A percentile compares a stretch with the other conserved stretches of the same genome.
Conservation (phyloP, 2,888 invertebrate species). For the Agriopis marginaria region DNA sequence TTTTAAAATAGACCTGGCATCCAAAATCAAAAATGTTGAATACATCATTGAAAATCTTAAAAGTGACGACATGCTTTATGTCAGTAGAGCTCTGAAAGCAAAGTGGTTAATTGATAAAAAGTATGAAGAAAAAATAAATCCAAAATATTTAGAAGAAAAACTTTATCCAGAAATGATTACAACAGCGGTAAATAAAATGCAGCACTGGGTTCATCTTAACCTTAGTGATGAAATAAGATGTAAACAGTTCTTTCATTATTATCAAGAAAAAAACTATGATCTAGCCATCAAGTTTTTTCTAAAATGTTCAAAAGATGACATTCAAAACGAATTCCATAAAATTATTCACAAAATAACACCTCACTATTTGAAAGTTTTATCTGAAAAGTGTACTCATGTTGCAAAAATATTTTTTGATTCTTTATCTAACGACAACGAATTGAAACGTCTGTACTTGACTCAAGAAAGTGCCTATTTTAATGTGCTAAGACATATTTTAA, state of each 20-base stretch:
- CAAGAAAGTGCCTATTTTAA: constrained; percentile 32
- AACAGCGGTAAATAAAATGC: constrained; percentile 54
- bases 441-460: constrained; percentile 29
- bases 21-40: constrained; percentile 57
- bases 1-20: constrained; percentile 71
- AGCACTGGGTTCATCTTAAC: constrained; percentile 43
- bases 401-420: constrained; percentile 43
- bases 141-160: constrained; percentile 61
- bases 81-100: constrained; percentile 67
- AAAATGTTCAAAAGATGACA: constrained; percentile 35
- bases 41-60: constrained; percentile 65
- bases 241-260: constrained; percentile 47
- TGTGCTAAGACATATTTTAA: constrained; percentile 39
- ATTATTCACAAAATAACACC: constrained; percentile 44
- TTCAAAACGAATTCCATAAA: constrained; percentile 36
- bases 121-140: constrained; percentile 60
- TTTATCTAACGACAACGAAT: constrained; percentile 26
- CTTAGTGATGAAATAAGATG: constrained; percentile 41
- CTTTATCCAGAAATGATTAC: constrained; percentile 67
- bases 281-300: constrained; percentile 45
- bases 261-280: constrained; percentile 36
- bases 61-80: constrained; percentile 69
- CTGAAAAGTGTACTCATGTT: constrained; percentile 42
- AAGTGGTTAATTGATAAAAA: constrained; percentile 62
- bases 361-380: constrained; percentile 45